These are phyloP conservation scores for Dasyurus viverrinus DNA, from an alignment of 2,113 vertebrate species.

Conservation along the genomic window DNA sequence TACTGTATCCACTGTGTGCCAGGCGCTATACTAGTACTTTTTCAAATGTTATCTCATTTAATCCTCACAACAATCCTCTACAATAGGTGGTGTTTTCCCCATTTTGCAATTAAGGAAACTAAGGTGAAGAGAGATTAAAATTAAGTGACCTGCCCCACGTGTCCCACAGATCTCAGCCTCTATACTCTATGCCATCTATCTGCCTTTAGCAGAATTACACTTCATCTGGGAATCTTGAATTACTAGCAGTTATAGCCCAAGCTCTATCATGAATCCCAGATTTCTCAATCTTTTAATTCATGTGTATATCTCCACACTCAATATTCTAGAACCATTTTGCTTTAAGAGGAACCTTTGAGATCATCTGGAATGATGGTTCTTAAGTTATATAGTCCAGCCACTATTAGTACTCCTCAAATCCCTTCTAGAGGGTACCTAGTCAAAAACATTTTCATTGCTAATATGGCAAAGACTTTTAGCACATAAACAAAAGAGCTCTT, in stretches of 20 bases:
- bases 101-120: slow-evolving; percentile 25
- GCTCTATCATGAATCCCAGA: background rate
- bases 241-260: background rate
- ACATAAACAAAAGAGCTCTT: background rate
- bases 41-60: slow-evolving; percentile 19
- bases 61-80: background rate
- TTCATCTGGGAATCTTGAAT: background rate
- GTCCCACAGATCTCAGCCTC: background rate
- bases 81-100: slow-evolving; percentile 14
- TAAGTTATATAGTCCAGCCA: background rate
- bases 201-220: background rate
- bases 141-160: slow-evolving; percentile 12
- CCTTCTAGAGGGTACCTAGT: background rate
- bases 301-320: background rate
- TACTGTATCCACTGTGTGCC: background rate
- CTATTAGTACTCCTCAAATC: background rate
- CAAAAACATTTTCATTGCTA: background rate
- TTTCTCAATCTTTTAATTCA: background rate
- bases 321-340: background rate
- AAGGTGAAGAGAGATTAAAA: background rate
- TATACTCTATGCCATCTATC: background rate
- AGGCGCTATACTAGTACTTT: slow-evolving; percentile 4
- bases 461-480: background rate
- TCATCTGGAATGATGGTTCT: background rate
- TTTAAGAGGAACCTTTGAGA: background rate